Evolutionary conservation across 1,140 invertebrate species (phyloP), one percentile per base, ranked within the genome.

Genomic region (Heliconius melpomene): DNA sequence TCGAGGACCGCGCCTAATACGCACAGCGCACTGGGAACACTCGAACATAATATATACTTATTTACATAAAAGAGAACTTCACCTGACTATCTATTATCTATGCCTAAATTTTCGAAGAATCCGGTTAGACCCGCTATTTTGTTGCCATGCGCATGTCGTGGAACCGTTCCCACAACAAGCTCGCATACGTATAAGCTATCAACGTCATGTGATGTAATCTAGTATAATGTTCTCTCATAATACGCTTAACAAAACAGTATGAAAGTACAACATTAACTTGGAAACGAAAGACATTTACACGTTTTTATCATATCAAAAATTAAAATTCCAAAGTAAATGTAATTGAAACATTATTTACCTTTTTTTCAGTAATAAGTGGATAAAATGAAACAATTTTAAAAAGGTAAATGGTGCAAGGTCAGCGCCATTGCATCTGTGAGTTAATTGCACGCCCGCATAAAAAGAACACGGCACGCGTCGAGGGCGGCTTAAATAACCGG

Each of bases 101-200:
- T 79, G 82, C 81, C 81, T 82, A 84, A 84, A 85, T 81, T 82
- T 76, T 73, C 76, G 75, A 83, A 80, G 75, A 85, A 87, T 90
- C 89, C 91, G 87, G 91, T 91, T 89, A 82, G 80, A 79, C 78
- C 87, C 85, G 86, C 87, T 89, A 90, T 85, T 86, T 80, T 86
- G 88, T 90, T 92, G 80, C 90, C 85, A 88, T 80, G 85, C 82
- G 81, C 79, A 80, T 75, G 82, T 74, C 82, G 81, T 72, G 77
- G 77, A 77, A 57, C 80, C 86, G 83, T 82, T 85, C 82, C 83
- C 71, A 82, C 85, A 83, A 82, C 85, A 83, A 82, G 52, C 82
- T 82, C 75, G 81, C 84, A 52, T 85, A 81, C 83, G 70, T 23
- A 72, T 84, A 85, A 83, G 82, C 85, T 83, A 83, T 77, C 74